These are phyloP conservation scores for Aspidiotus destructor DNA, from an alignment of 2,888 invertebrate species.

Conservation along the genomic window DNA sequence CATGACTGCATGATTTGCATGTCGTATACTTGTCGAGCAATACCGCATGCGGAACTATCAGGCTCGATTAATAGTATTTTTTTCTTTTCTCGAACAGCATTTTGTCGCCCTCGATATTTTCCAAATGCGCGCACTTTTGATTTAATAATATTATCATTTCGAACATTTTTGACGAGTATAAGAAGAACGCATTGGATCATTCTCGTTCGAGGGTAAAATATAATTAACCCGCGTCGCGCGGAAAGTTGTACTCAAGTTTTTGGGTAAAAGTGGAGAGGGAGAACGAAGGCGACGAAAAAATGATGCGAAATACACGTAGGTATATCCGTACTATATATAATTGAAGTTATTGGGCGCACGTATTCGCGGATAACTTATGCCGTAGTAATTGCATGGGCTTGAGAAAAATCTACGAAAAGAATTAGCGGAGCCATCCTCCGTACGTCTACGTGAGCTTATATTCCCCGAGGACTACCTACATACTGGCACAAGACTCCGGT, in stretches of 20 bases:
- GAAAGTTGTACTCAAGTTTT: background rate
- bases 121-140: background rate
- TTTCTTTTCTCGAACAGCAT: too few relatives aligned
- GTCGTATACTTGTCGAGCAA: too few relatives aligned
- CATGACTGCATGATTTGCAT: too few relatives aligned
- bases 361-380: constrained; percentile 22
- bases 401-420: constrained; percentile 23
- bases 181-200: background rate
- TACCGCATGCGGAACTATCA: too few relatives aligned
- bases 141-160: background rate
- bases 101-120: background rate
- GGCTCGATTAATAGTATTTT: too few relatives aligned
- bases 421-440: background rate
- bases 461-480: constrained; percentile 20
- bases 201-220: background rate
- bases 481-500: constrained; percentile 11
- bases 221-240: background rate
- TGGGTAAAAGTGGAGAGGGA: background rate
- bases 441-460: constrained; percentile 26
- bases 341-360: constrained; percentile 17
- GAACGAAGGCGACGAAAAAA: background rate
- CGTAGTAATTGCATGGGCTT: constrained; percentile 27
- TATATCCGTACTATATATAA: constrained; percentile 1
- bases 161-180: background rate
- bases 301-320: background rate